phyloP scores from a whole-genome alignment of 1,140 invertebrate genomes.

The Hyles euphorbiae region DNA sequence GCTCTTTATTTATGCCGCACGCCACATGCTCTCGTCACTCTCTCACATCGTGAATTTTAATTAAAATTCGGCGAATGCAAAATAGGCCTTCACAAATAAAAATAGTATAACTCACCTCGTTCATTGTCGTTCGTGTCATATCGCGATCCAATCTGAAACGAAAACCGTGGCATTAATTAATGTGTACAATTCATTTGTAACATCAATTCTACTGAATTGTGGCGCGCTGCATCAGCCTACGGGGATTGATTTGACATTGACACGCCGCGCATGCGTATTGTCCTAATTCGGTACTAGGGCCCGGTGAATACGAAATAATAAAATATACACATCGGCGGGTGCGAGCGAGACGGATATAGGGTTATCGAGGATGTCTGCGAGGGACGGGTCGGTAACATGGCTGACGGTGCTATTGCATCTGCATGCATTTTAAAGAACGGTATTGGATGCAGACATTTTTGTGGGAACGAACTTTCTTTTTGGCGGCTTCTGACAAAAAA shows the following conservation, averaged over 20 bases:
- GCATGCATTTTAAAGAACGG: constrained; percentile 42
- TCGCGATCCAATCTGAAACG: constrained; percentile 22
- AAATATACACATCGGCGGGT: constrained; percentile 20
- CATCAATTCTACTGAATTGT: constrained; percentile 28
- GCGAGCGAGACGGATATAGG: constrained; percentile 34
- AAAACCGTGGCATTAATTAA: constrained; percentile 24
- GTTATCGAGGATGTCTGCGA: constrained; percentile 26
- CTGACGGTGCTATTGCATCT: constrained; percentile 54
- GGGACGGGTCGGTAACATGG: constrained; percentile 58
- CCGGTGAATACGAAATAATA: constrained; percentile 29
- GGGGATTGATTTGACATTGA: constrained; percentile 73
- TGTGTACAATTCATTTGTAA: constrained; percentile 21
- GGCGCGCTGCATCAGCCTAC: constrained; percentile 65
- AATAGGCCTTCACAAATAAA: background rate
- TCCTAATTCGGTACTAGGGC: constrained; percentile 56
- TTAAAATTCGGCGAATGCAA: background rate
- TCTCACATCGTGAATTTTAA: too few relatives aligned
- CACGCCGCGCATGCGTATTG: constrained; percentile 67
- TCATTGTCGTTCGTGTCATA: constrained; percentile 13
- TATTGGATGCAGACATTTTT: constrained; percentile 19
- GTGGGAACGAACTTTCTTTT: constrained; percentile 15
- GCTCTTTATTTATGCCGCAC: too few relatives aligned
- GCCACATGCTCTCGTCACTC: too few relatives aligned
- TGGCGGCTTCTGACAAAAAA: constrained; percentile 1
- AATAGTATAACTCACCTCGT: constrained; percentile 5